Conservation (phyloP, 2,888 invertebrate genomes). For the Brenthis hecate region DNA sequence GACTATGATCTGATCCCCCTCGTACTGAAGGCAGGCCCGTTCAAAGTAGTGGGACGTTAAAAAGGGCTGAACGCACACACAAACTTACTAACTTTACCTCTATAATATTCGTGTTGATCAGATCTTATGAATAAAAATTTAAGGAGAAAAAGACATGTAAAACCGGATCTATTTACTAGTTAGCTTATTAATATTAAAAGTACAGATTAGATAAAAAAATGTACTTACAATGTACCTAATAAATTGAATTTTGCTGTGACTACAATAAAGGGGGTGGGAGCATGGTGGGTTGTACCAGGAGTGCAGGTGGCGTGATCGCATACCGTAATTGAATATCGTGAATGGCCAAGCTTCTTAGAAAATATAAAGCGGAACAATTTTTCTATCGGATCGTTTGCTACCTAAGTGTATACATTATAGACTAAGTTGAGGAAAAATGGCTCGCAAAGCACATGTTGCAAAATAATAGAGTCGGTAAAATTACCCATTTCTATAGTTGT, state of each 20-base stretch:
- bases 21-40: too few species aligned
- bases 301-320: slow-evolving; percentile 33
- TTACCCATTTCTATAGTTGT: slow-evolving; percentile 8
- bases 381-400: slow-evolving; percentile 12
- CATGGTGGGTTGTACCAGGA: neutral
- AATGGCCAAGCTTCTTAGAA: slow-evolving; percentile 30
- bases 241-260: slow-evolving; percentile 11
- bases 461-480: slow-evolving; percentile 16
- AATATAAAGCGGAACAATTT: slow-evolving; percentile 20
- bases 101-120: too few species aligned
- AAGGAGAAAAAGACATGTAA: too few species aligned
- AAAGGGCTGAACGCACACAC: too few species aligned
- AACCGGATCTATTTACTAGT: too few species aligned
- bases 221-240: neutral
- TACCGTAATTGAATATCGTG: slow-evolving; percentile 33
- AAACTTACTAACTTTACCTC: too few species aligned
- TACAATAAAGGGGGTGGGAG: neutral
- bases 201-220: too few species aligned
- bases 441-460: slow-evolving; percentile 10
- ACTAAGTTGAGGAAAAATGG: slow-evolving; percentile 4
- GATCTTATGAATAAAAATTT: too few species aligned
- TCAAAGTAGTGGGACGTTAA: too few species aligned
- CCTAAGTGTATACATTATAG: slow-evolving; percentile 17
- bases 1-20: too few species aligned
- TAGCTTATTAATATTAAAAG: too few species aligned